A percentile compares a stretch with the other conserved stretches of the same genome.
phyloP scores from a whole-genome alignment of 2,888 invertebrate genomes.

The Chloroclystis v-ata region DNA sequence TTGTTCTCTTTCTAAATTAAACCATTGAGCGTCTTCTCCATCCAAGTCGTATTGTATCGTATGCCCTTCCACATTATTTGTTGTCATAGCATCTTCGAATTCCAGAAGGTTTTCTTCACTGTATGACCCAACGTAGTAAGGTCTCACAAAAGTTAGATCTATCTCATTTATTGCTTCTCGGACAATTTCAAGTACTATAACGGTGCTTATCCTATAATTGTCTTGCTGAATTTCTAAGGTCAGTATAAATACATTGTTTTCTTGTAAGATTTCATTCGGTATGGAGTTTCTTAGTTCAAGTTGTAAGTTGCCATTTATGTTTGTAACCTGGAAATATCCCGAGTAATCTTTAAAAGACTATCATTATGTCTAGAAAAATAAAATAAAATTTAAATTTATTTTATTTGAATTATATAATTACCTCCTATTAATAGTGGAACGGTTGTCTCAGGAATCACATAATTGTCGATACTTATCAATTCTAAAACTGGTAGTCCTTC shows the following conservation, averaged over 20 bases:
- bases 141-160: slow-evolving; percentile 17
- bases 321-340: slow-evolving; percentile 33
- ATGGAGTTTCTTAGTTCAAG: slow-evolving; percentile 24
- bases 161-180: background rate
- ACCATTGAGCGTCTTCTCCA: slow-evolving; percentile 26
- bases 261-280: slow-evolving; percentile 24
- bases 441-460: slow-evolving; percentile 19
- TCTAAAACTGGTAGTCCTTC: slow-evolving; percentile 24
- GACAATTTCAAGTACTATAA: slow-evolving; percentile 19
- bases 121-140: slow-evolving; percentile 25
- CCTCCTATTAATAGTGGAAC: slow-evolving; percentile 34
- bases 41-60: slow-evolving; percentile 20
- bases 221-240: slow-evolving; percentile 27
- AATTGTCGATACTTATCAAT: slow-evolving; percentile 29
- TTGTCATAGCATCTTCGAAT: slow-evolving; percentile 19
- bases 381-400: background rate
- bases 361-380: background rate
- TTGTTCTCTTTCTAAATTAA: slow-evolving; percentile 14
- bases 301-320: slow-evolving; percentile 24
- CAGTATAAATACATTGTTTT: slow-evolving; percentile 31
- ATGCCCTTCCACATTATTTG: slow-evolving; percentile 19
- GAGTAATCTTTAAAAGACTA: slow-evolving; percentile 36
- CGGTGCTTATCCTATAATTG: slow-evolving; percentile 18
- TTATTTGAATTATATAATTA: slow-evolving; percentile 14
- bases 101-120: slow-evolving; percentile 13